Conservation (phyloP, 2,888 invertebrate species). For the Sesia apiformis region DNA sequence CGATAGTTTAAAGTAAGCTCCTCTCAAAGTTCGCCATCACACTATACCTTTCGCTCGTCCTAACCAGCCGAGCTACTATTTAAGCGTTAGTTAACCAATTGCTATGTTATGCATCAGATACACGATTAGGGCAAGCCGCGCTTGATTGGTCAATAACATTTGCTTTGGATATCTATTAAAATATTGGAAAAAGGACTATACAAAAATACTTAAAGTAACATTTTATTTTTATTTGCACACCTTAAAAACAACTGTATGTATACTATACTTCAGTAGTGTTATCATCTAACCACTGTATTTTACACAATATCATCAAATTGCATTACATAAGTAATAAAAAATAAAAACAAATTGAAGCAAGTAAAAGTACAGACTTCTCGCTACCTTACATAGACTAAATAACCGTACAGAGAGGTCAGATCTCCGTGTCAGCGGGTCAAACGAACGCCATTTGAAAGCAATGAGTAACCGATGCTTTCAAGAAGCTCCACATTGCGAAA, state of each 20-base stretch:
- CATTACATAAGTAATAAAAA: neutral
- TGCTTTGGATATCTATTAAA: neutral
- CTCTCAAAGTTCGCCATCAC: too few species aligned
- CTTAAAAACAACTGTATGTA: too few species aligned
- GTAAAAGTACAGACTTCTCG: neutral
- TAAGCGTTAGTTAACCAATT: too few species aligned
- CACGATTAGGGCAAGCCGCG: too few species aligned
- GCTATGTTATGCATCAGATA: too few species aligned
- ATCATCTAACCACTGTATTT: too few species aligned
- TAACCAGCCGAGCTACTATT: too few species aligned
- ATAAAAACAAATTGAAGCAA: neutral
- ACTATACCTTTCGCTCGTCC: too few species aligned
- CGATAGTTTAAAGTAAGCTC: too few species aligned
- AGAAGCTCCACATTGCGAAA: neutral
- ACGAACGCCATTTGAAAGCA: neutral
- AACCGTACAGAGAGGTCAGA: slow-evolving; percentile 1
- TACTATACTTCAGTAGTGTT: too few species aligned
- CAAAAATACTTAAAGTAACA: neutral
- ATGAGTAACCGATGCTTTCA: neutral
- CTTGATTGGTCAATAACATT: neutral
- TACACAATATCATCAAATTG: neutral
- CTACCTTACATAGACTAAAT: neutral
- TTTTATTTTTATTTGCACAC: neutral
- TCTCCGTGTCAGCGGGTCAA: neutral
- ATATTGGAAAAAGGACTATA: neutral